Percentiles rank a stretch among this genome's conserved stretches.
Conservation (phyloP, 64 coral and sea anemone genomes). For the Anthopleura sola region DNA sequence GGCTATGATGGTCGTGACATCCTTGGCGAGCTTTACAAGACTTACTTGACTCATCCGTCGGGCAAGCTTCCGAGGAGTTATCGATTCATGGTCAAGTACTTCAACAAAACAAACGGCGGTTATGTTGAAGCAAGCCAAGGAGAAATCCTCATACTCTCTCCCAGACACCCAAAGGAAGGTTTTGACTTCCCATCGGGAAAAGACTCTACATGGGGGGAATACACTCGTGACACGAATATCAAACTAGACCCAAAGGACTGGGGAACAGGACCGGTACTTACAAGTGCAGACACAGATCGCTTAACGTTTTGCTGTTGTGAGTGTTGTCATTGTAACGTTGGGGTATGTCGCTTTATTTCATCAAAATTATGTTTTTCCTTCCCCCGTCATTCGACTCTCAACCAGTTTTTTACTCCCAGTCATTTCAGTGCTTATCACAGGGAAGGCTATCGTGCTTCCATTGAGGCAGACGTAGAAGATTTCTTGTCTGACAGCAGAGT, state of each 20-base stretch:
- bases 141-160: conserved; percentile 58
- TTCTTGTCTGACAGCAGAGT: background rate
- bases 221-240: conserved; percentile 27
- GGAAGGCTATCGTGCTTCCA: conserved; percentile 33
- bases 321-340: conserved; percentile 34
- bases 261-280: conserved; percentile 67
- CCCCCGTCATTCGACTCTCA: conserved; percentile 33
- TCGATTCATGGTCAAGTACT: conserved; percentile 80
- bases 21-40: conserved; percentile 65
- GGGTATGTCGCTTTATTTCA: conserved; percentile 24
- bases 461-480: conserved; percentile 22
- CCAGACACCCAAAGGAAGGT: conserved; percentile 19
- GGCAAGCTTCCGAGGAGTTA: conserved; percentile 58
- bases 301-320: conserved; percentile 56
- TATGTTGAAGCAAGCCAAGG: conserved; percentile 45
- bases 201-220: conserved; percentile 46
- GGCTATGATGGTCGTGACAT: conserved; percentile 73
- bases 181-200: background rate
- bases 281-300: conserved; percentile 32
- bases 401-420: conserved; percentile 36
- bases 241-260: conserved; percentile 45
- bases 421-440: conserved; percentile 41
- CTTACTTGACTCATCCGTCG: conserved; percentile 42
- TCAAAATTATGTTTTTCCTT: conserved; percentile 45
- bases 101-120: conserved; percentile 41